These are phyloP conservation scores for Hyphantria cunea DNA, from an alignment of 1,140 invertebrate species.

Conservation along the genomic window DNA sequence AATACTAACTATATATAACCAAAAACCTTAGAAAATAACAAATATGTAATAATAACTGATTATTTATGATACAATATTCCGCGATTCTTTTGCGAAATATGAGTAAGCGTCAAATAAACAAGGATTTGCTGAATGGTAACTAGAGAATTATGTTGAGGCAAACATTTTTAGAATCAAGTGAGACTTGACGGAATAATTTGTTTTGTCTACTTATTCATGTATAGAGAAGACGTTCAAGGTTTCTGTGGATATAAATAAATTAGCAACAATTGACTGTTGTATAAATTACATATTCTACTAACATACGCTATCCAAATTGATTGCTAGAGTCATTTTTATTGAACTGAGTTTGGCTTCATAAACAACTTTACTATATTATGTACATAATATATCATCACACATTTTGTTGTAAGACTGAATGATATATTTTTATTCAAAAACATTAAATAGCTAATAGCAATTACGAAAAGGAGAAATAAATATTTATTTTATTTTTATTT, in stretches of 20 bases:
- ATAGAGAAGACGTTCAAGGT: constrained; percentile 15
- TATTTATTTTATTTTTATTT: no score
- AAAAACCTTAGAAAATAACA: constrained; percentile 19
- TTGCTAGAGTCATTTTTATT: constrained; percentile 20
- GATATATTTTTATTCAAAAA: no score
- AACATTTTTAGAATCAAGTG: constrained; percentile 12
- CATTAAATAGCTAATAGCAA: no score
- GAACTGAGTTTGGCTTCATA: not conserved
- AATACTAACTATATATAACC: constrained; percentile 5
- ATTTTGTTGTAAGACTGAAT: not conserved
- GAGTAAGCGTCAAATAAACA: constrained; percentile 29
- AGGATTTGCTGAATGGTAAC: constrained; percentile 28
- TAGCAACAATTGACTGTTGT: constrained; percentile 6
- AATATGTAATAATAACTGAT: constrained; percentile 5
- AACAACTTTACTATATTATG: not conserved
- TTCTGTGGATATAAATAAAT: constrained; percentile 16
- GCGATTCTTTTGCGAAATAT: constrained; percentile 1
- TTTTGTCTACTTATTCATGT: constrained; percentile 15
- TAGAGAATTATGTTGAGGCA: constrained; percentile 28
- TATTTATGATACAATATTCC: constrained; percentile 28
- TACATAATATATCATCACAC: not conserved
- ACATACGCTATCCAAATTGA: constrained; percentile 21
- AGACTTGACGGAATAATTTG: constrained; percentile 14
- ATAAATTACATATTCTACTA: constrained; percentile 26
- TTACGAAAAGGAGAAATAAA: no score